Conservation (phyloP, 1,140 invertebrate species). For the Leptopilina clavipes region DNA sequence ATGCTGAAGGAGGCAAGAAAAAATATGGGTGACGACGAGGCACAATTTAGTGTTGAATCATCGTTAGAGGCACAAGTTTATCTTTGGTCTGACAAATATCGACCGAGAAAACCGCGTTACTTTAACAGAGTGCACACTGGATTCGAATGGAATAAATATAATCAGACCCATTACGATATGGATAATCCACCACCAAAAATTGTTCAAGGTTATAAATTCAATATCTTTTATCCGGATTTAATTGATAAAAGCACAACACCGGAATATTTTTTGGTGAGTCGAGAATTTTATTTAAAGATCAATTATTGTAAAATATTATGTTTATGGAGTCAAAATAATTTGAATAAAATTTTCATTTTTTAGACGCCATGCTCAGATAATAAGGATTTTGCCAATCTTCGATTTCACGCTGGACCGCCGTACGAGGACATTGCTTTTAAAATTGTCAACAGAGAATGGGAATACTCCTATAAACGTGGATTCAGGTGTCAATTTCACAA, state of each 20-base stretch:
- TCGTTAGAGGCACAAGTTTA: conserved; percentile 90
- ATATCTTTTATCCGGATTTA: conserved; percentile 99
- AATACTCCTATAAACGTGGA: conserved; percentile 98
- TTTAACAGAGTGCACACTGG: conserved; percentile 97
- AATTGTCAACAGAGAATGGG: conserved; percentile 99
- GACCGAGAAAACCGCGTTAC: conserved; percentile 97
- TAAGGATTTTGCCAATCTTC: conserved; percentile 94
- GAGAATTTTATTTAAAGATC: background rate
- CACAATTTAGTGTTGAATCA: conserved; percentile 94
- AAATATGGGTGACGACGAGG: conserved; percentile 93
- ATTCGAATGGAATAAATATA: conserved; percentile 99
- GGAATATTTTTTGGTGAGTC: conserved; percentile 89
- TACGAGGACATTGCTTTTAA: conserved; percentile 99
- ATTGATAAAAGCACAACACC: conserved; percentile 97
- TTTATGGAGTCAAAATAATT: too few relatives aligned
- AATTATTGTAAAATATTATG: too few relatives aligned
- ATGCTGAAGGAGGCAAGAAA: conserved; percentile 88
- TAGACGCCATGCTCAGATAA: conserved; percentile 94
- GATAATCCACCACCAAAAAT: conserved; percentile 99
- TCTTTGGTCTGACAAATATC: conserved; percentile 98
- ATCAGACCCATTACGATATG: conserved; percentile 99
- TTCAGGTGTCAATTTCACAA: conserved; percentile 99
- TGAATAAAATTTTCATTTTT: conserved; percentile 61
- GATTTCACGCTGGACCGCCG: conserved; percentile 97
- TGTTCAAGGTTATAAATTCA: conserved; percentile 99